A percentile compares a stretch with the other conserved stretches of the same genome.
Evolutionary conservation across 53 echinoderm and acorn worm species (phyloP).

Genomic region (Crossaster papposus): DNA sequence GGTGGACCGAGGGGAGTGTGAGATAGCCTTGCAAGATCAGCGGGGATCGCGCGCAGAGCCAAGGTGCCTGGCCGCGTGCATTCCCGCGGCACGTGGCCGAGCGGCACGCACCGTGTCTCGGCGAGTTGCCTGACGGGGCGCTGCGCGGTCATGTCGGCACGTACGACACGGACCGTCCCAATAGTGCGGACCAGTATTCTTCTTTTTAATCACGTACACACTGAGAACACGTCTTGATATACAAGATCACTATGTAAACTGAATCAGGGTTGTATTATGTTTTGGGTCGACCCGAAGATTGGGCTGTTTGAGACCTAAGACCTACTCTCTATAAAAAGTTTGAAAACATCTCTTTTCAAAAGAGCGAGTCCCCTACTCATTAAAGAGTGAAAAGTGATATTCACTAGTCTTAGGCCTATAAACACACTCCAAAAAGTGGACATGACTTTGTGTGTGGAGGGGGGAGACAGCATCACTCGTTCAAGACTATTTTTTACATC

Average conservation of each 20-base stretch:
- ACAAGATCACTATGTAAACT: background rate
- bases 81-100: slow-evolving; percentile 44
- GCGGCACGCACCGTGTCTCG: slow-evolving; percentile 1
- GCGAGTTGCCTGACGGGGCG: slow-evolving; percentile 2
- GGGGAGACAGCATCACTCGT: background rate
- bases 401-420: too few species aligned
- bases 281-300: background rate
- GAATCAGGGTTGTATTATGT: background rate
- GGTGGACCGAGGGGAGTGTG: background rate
- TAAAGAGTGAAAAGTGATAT: too few species aligned
- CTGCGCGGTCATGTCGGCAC: slow-evolving; percentile 2
- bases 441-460: too few species aligned
- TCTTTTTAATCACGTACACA: background rate
- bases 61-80: slow-evolving; percentile 21
- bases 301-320: background rate
- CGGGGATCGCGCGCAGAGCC: background rate
- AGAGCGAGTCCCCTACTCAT: too few species aligned
- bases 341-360: too few species aligned
- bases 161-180: background rate
- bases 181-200: background rate
- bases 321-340: too few species aligned
- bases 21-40: slow-evolving; percentile 4
- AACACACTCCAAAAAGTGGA: too few species aligned
- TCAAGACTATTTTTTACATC: background rate
- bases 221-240: background rate